phyloP scores from a whole-genome alignment of 2,888 invertebrate species.

The Hirtodrosophila trivittata region DNA sequence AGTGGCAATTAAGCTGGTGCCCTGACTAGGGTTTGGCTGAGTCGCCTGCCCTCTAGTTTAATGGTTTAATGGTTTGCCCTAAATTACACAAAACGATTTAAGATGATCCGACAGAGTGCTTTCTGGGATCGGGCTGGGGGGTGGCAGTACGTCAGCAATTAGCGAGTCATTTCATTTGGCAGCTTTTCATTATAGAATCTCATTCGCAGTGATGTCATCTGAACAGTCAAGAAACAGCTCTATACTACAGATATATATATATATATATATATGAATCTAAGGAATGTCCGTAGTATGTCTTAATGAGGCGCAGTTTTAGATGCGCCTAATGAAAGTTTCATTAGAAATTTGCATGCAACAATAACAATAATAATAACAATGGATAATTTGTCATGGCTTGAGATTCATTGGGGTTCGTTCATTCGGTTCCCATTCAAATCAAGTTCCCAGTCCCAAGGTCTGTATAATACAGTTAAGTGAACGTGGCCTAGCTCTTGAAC shows the following conservation, averaged over 20 bases:
- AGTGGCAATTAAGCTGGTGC: slow-evolving; percentile 56
- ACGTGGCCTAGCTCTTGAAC: slow-evolving; percentile 12
- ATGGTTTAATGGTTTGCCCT: slow-evolving; percentile 52
- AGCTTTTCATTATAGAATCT: slow-evolving; percentile 41
- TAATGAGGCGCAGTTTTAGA: slow-evolving; percentile 30
- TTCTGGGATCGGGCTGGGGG: slow-evolving; percentile 10
- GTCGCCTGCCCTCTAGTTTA: background rate
- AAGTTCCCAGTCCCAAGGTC: slow-evolving; percentile 46
- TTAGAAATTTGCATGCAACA: slow-evolving; percentile 58
- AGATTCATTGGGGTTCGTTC: too few species aligned
- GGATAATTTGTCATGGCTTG: slow-evolving; percentile 36
- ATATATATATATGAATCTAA: slow-evolving; percentile 16
- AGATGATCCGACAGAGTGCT: slow-evolving; percentile 47
- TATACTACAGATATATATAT: background rate
- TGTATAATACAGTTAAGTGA: slow-evolving; percentile 29
- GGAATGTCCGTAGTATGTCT: slow-evolving; percentile 35
- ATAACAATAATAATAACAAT: slow-evolving; percentile 40
- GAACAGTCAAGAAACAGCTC: slow-evolving; percentile 2
- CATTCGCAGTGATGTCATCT: slow-evolving; percentile 61
- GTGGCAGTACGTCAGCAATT: slow-evolving; percentile 52
- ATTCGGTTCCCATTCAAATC: slow-evolving; percentile 40
- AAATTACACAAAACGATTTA: slow-evolving; percentile 64
- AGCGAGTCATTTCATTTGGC: slow-evolving; percentile 62
- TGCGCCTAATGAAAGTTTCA: slow-evolving; percentile 38
- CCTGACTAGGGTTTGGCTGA: slow-evolving; percentile 38